phyloP scores from a whole-genome alignment of 2,113 vertebrate genomes.

The Corythornis vintsioides region DNA sequence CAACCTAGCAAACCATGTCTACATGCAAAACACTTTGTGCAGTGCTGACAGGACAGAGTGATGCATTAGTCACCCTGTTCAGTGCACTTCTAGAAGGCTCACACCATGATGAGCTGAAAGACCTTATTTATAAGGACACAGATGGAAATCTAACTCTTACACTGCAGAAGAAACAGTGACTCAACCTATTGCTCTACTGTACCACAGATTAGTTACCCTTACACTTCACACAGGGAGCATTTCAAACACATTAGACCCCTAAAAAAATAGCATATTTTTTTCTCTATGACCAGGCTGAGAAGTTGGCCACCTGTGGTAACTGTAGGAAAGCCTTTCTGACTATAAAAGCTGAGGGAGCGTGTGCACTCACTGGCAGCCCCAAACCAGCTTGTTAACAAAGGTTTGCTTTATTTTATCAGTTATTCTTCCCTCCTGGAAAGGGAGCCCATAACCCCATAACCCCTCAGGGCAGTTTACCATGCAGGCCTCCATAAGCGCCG shows the following conservation, averaged over 20 bases:
- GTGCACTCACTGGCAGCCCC: neutral
- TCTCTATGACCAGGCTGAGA: neutral
- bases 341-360: neutral
- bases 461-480: conserved; percentile 81
- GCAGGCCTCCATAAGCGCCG: conserved; percentile 98
- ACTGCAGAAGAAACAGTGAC: neutral
- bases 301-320: neutral
- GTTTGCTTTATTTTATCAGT: neutral
- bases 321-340: neutral
- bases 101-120: neutral
- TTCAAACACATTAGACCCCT: neutral
- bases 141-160: neutral
- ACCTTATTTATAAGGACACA: neutral
- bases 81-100: neutral
- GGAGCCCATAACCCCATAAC: neutral
- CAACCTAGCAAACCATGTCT: neutral
- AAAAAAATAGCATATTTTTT: neutral
- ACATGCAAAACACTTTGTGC: neutral
- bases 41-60: neutral
- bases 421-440: neutral
- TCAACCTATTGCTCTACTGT: neutral
- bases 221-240: neutral
- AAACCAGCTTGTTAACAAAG: neutral
- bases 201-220: neutral
- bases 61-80: neutral